Evolutionary conservation across 2,797 vertebrate genomes (phyloP).

Genomic region (Anableps anableps): DNA sequence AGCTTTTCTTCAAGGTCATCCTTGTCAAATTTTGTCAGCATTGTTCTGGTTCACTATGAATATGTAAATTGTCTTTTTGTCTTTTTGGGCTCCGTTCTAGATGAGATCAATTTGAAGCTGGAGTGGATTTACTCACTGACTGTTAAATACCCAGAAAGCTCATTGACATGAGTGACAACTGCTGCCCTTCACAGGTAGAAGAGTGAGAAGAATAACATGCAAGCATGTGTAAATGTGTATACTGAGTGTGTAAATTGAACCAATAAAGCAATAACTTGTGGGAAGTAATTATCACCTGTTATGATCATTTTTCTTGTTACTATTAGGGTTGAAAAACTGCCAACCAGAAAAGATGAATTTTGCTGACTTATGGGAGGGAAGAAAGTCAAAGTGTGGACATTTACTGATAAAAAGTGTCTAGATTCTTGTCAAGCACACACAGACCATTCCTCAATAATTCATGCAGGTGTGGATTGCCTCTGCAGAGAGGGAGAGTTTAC

Average conservation of each 20-base stretch:
- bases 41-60: constrained; percentile 69
- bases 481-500: constrained; percentile 69
- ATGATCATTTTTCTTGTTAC: constrained; percentile 32
- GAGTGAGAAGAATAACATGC: constrained; percentile 62
- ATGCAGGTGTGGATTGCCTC: constrained; percentile 73
- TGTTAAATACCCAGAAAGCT: constrained; percentile 71
- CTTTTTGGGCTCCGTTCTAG: constrained; percentile 56
- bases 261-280: constrained; percentile 35
- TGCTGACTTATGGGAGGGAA: constrained; percentile 34
- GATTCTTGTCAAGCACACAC: constrained; percentile 32
- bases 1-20: constrained; percentile 67
- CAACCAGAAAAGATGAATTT: constrained; percentile 26
- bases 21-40: constrained; percentile 60
- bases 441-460: constrained; percentile 70
- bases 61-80: constrained; percentile 67
- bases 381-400: constrained; percentile 35
- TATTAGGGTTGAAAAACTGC: constrained; percentile 26
- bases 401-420: constrained; percentile 36
- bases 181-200: constrained; percentile 63
- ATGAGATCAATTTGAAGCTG: constrained; percentile 66
- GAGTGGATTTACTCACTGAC: constrained; percentile 61
- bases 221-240: constrained; percentile 24
- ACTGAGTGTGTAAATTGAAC: constrained; percentile 8
- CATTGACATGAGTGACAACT: constrained; percentile 71
- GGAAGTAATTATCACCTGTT: constrained; percentile 45